Evolutionary conservation across 1,140 invertebrate genomes (phyloP).

Genomic region (Magallana ariakensis): DNA sequence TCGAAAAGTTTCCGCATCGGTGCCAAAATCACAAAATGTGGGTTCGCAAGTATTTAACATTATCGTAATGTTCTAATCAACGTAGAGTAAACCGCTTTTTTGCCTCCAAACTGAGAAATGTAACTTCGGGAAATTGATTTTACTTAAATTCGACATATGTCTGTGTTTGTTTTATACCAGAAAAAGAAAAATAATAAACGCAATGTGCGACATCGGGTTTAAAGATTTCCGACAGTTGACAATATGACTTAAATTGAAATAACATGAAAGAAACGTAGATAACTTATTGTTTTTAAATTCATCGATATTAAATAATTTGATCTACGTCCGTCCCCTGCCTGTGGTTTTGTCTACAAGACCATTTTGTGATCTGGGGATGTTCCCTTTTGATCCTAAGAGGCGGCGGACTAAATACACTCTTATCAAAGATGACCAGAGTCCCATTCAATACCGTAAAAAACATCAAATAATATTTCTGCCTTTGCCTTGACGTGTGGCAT

Average conservation of each 20-base stretch:
- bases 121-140: slow-evolving; percentile 11
- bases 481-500: slow-evolving; percentile 6
- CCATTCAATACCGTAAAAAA: slow-evolving; percentile 14
- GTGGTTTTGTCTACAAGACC: slow-evolving; percentile 15
- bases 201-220: neutral
- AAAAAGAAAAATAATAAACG: neutral
- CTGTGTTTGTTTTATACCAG: slow-evolving; percentile 20
- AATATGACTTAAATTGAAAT: neutral
- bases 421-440: slow-evolving; percentile 28
- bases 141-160: neutral
- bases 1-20: slow-evolving; percentile 5
- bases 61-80: neutral
- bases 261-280: neutral
- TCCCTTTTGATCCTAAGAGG: slow-evolving; percentile 17
- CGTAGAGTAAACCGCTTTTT: neutral
- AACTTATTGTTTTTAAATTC: slow-evolving; percentile 19
- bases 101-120: neutral
- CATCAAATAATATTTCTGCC: slow-evolving; percentile 31
- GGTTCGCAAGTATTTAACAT: slow-evolving; percentile 7
- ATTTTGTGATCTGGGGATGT: neutral
- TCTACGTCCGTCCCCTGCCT: neutral
- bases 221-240: neutral
- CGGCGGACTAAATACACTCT: neutral
- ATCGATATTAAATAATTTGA: neutral
- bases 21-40: slow-evolving; percentile 24